These are phyloP conservation scores for Liodrosophila aerea DNA, from an alignment of 2,888 invertebrate species.

Conservation along the genomic window DNA sequence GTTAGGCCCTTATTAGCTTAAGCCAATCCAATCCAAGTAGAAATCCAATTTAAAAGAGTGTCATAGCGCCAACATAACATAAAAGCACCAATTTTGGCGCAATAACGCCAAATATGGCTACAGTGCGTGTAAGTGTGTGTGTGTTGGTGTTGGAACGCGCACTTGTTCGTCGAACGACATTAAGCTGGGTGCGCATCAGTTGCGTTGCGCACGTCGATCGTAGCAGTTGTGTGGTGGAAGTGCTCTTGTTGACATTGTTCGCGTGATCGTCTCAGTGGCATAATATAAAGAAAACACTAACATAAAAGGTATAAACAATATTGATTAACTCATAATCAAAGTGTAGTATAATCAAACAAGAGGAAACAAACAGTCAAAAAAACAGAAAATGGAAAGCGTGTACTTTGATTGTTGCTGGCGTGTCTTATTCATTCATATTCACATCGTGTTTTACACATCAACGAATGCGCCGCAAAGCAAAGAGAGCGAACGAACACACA, in stretches of 20 bases:
- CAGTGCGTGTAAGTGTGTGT: conserved; percentile 5
- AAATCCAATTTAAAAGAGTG: no score
- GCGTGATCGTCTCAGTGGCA: conserved; percentile 42
- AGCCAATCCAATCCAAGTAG: no score
- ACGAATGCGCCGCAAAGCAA: conserved; percentile 34
- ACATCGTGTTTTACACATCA: conserved; percentile 61
- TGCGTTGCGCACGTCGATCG: conserved; percentile 66
- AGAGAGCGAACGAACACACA: conserved; percentile 11
- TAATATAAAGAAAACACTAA: conserved; percentile 22
- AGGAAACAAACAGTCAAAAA: conserved; percentile 11
- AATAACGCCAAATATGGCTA: no score
- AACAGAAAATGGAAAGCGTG: conserved; percentile 61
- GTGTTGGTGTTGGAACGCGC: conserved; percentile 1
- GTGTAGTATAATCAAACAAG: conserved; percentile 4
- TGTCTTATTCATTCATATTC: conserved; percentile 72
- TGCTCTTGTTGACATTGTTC: conserved; percentile 1
- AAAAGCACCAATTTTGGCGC: no score
- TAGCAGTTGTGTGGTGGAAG: conserved; percentile 49
- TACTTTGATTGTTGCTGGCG: conserved; percentile 69
- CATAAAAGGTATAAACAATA: conserved; percentile 48
- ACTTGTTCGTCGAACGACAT: no score
- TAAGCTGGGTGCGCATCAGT: no score
- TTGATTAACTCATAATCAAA: conserved; percentile 19
- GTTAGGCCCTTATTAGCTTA: no score
- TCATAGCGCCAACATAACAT: no score